Conservation (phyloP, 2,797 vertebrate genomes). For the Lithobates sylvaticus region DNA sequence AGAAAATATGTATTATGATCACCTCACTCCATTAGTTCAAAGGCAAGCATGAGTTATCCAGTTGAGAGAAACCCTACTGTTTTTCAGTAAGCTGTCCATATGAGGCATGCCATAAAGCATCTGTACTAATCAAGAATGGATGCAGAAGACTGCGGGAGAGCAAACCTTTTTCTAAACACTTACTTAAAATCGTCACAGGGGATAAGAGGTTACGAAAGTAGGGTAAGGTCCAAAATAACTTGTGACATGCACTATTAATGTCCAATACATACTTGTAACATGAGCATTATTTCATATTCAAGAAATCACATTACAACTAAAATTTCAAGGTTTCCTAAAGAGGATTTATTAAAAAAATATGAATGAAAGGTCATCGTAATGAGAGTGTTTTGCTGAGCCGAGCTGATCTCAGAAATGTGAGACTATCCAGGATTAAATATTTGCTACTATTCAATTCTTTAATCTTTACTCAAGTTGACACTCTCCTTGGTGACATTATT, state of each 20-base stretch:
- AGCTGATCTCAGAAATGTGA: conserved; percentile 18
- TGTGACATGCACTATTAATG: conserved; percentile 47
- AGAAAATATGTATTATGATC: conserved; percentile 53
- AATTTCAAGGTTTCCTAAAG: background rate
- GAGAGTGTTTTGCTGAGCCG: background rate
- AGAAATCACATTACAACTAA: background rate
- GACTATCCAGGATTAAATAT: conserved; percentile 1
- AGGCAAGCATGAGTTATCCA: conserved; percentile 7
- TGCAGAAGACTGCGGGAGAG: conserved; percentile 43
- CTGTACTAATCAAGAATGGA: conserved; percentile 19
- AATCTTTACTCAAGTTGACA: conserved; percentile 22
- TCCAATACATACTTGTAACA: conserved; percentile 32
- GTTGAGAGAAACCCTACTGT: background rate
- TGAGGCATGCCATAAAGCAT: conserved; percentile 30
- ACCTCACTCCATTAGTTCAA: conserved; percentile 16
- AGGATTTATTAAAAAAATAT: conserved; percentile 25
- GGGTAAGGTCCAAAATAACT: conserved; percentile 9
- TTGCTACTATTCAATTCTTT: conserved; percentile 2
- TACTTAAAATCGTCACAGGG: background rate
- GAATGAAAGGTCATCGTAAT: background rate
- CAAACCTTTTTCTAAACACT: conserved; percentile 3
- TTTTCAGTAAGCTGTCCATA: conserved; percentile 16
- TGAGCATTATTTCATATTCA: conserved; percentile 15
- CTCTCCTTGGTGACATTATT: conserved; percentile 21
- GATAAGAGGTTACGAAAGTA: conserved; percentile 34